phyloP scores from a whole-genome alignment of 2,888 invertebrate genomes.

The Hemithea aestivaria region DNA sequence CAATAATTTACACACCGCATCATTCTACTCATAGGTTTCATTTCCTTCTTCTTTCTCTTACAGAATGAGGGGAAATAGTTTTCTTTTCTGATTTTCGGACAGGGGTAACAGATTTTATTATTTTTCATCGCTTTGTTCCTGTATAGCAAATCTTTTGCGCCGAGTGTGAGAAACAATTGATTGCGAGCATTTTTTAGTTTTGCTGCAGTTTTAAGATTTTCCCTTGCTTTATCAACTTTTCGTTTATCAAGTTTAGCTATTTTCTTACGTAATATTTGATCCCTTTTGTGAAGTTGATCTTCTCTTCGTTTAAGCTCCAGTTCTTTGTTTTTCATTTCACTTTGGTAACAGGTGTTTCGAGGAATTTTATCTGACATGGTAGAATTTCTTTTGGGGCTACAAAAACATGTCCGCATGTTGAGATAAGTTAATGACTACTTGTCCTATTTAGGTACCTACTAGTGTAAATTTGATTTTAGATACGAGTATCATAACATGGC shows the following conservation, averaged over 20 bases:
- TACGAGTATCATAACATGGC: too few relatives aligned
- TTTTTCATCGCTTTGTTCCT: constrained; percentile 14
- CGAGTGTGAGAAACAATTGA: constrained; percentile 26
- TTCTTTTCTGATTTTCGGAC: constrained; percentile 6
- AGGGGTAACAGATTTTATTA: neutral
- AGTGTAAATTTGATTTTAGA: too few relatives aligned
- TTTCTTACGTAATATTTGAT: constrained; percentile 27
- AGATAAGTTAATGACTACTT: neutral
- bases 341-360: constrained; percentile 1
- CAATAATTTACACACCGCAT: constrained; percentile 5
- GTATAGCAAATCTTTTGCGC: constrained; percentile 23
- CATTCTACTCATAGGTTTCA: neutral
- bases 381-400: constrained; percentile 1
- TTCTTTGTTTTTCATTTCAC: constrained; percentile 26
- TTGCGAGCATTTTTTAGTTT: constrained; percentile 37
- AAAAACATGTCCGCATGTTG: constrained; percentile 14
- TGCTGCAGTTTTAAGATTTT: constrained; percentile 32
- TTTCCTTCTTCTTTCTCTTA: neutral
- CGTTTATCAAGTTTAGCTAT: constrained; percentile 18
- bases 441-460: too few relatives aligned
- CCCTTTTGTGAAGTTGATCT: constrained; percentile 32
- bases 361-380: neutral
- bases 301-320: constrained; percentile 26
- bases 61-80: too few relatives aligned
- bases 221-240: constrained; percentile 28